Percentiles rank a stretch among this genome's conserved stretches.
Conservation (phyloP, 2,888 invertebrate genomes). For the Conistra vaccinii region DNA sequence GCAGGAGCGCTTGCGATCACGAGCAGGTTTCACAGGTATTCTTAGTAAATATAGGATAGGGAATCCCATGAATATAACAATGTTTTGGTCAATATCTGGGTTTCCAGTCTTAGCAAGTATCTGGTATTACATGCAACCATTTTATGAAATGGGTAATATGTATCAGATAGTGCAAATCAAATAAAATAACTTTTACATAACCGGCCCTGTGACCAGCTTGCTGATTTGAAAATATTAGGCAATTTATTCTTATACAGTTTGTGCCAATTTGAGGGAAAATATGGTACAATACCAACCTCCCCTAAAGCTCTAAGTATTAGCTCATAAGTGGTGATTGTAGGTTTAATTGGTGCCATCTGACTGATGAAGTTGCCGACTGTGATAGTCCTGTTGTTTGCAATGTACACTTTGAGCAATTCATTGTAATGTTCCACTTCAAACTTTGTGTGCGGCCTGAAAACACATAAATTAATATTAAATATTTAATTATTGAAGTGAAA, state of each 20-base stretch:
- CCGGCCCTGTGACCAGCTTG: neutral
- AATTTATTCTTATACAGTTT: neutral
- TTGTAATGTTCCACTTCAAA: slow-evolving; percentile 89
- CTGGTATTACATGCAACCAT: neutral
- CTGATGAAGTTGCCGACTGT: slow-evolving; percentile 85
- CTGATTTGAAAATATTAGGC: neutral
- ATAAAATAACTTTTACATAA: neutral
- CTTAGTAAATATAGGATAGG: too few relatives aligned
- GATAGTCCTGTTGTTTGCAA: slow-evolving; percentile 89
- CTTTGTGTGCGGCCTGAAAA: slow-evolving; percentile 79
- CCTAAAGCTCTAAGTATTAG: slow-evolving; percentile 90
- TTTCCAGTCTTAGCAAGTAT: neutral
- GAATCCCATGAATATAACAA: neutral
- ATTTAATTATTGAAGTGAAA: too few relatives aligned
- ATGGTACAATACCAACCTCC: slow-evolving; percentile 77
- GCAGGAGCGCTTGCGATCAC: too few relatives aligned
- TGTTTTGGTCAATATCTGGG: neutral
- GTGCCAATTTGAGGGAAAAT: neutral
- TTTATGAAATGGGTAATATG: neutral
- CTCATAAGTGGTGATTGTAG: slow-evolving; percentile 89
- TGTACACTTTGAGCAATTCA: slow-evolving; percentile 90
- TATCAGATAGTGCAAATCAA: neutral
- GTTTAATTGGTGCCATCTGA: slow-evolving; percentile 84
- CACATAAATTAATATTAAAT: neutral
- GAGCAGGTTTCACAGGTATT: neutral